phyloP scores from a whole-genome alignment of 2,113 vertebrate species.

The Parus major region DNA sequence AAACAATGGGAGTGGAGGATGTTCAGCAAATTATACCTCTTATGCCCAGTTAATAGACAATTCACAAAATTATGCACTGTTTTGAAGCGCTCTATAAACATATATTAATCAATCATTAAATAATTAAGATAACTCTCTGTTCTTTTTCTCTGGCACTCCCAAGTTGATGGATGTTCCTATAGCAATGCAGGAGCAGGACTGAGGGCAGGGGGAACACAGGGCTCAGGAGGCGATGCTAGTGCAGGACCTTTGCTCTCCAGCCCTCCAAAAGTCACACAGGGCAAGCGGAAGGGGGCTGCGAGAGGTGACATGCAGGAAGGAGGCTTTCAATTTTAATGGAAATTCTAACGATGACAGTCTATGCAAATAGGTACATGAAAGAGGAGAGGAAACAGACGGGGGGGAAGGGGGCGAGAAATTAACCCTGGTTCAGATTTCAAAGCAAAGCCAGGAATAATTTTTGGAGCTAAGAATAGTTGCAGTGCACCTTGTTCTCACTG shows the following conservation, averaged over 20 bases:
- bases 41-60: constrained; percentile 10
- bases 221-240: background rate
- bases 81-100: constrained; percentile 18
- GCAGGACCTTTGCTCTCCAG: constrained; percentile 47
- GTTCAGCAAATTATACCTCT: background rate
- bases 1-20: background rate
- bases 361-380: constrained; percentile 69
- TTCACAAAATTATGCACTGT: background rate
- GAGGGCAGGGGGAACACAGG: background rate
- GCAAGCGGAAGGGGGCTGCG: constrained; percentile 52
- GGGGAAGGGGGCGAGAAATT: constrained; percentile 53
- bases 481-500: constrained; percentile 36
- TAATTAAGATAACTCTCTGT: constrained; percentile 43
- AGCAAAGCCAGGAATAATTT: constrained; percentile 54
- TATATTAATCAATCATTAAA: constrained; percentile 50
- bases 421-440: constrained; percentile 62
- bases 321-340: constrained; percentile 69
- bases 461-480: constrained; percentile 47
- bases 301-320: constrained; percentile 65
- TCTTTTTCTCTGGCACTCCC: constrained; percentile 42
- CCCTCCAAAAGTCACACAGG: constrained; percentile 49
- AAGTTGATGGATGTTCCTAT: constrained; percentile 8
- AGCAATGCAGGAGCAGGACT: background rate
- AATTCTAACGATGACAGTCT: constrained; percentile 62
- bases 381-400: constrained; percentile 47